Percentiles rank a stretch among this genome's conserved stretches.
phyloP scores from a whole-genome alignment of 2,888 invertebrate species.

The Coelogynopora nodosa region DNA sequence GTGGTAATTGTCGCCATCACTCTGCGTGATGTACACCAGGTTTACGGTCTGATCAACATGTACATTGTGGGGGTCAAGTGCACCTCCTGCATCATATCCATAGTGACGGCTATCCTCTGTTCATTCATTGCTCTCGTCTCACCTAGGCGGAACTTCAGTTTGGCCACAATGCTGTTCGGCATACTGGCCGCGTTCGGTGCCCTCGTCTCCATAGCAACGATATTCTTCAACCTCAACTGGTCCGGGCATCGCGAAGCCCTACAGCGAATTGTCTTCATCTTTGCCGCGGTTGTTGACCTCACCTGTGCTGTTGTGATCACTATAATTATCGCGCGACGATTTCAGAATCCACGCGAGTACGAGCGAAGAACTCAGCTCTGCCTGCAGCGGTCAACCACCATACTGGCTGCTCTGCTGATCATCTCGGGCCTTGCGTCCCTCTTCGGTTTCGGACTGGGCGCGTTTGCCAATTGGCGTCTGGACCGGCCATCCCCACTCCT shows the following conservation, averaged over 20 bases:
- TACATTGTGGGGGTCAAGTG: conserved; percentile 30
- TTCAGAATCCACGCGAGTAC: neutral
- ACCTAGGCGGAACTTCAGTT: conserved; percentile 25
- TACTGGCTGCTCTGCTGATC: conserved; percentile 24
- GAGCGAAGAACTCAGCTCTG: conserved; percentile 2
- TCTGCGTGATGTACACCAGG: conserved; percentile 4
- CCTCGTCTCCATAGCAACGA: conserved; percentile 29
- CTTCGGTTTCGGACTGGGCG: conserved; percentile 26
- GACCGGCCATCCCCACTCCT: neutral
- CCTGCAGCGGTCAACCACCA: conserved; percentile 20
- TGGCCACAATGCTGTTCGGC: conserved; percentile 23
- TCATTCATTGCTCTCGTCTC: conserved; percentile 22
- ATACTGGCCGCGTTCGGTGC: conserved; percentile 32
- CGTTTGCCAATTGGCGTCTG: neutral
- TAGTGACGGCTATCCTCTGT: conserved; percentile 33
- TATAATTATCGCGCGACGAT: conserved; percentile 17
- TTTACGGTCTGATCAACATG: neutral
- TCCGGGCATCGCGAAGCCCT: conserved; percentile 36
- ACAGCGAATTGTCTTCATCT: conserved; percentile 10
- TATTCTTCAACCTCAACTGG: conserved; percentile 34
- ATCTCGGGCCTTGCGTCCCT: conserved; percentile 25
- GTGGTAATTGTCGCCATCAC: conserved; percentile 30
- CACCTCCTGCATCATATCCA: neutral
- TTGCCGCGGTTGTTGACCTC: conserved; percentile 8
- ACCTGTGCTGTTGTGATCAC: conserved; percentile 8